Base-by-base conservation (phyloP, 2,888 invertebrate species). In the Sturmia bella region DNA sequence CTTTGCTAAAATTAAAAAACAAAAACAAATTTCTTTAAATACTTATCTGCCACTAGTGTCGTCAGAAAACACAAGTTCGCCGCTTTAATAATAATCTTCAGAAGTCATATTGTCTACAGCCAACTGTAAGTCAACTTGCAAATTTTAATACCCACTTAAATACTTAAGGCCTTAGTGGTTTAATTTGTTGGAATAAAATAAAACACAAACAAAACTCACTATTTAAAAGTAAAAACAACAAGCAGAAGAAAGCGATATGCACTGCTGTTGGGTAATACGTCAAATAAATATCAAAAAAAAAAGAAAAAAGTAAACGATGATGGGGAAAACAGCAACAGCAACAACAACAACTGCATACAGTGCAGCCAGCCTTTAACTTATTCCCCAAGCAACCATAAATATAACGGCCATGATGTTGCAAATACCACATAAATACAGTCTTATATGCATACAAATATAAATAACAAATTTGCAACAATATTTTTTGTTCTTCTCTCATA, bases 281-380 rank as follows among this genome's bases (percentile, higher is more conserved):
- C 84, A 84, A 84, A 84, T 83, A 83, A 84, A 84, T 84, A 83
- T 80, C 83, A 83, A 76, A 84, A 80, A 69, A 45, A 32, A 21
- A 80, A 82, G 68, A 83, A 80, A 74, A 59, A 56, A 24, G 32
- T 75, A 32, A 19, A 80, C 41, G 32, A 63, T 32, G 54, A 54
- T 21, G 52, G 19, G 9, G 54, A 24, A 21, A 66, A 41, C 52
- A 73, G 48, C 61, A 80, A 57, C 57, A 75, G 21, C 12, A 45
- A 45, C 27, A 66, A 12, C 21, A 17, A 21, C 32, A 11, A 6
- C 24, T 57, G 57, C 41, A 37, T 9, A 37, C 37, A 57, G 48
- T 48, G 43, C 50, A 41, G 82, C 48, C 50, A 41, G 82, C 48
- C 57, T 75, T 82, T 78, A 59, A 74, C 74, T 78, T 59, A 78